Conservation (phyloP, 2,797 vertebrate species). For the Sebastes itinus region DNA sequence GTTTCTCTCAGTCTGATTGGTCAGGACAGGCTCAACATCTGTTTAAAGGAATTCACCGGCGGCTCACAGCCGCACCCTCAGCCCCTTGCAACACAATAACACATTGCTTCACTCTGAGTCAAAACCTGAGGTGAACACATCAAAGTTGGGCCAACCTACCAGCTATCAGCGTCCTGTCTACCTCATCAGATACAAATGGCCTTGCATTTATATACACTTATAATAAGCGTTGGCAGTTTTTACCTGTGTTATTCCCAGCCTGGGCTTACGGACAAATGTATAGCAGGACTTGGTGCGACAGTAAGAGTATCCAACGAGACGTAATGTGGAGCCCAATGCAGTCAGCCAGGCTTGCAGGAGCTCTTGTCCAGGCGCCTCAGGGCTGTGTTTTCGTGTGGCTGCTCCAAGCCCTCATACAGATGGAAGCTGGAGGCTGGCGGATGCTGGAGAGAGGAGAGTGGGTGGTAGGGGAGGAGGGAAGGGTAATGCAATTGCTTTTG, state of each 20-base stretch:
- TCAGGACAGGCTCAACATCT: slow-evolving; percentile 75
- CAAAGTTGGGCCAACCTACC: slow-evolving; percentile 38
- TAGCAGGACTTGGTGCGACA: slow-evolving; percentile 42
- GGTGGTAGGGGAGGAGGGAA: slow-evolving; percentile 51
- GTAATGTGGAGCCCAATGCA: slow-evolving; percentile 66
- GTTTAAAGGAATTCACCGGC: slow-evolving; percentile 66
- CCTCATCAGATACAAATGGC: slow-evolving; percentile 54
- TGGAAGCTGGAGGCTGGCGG: slow-evolving; percentile 72
- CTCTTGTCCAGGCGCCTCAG: slow-evolving; percentile 73
- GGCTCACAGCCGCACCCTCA: slow-evolving; percentile 37
- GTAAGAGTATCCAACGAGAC: slow-evolving; percentile 64
- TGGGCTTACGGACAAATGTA: slow-evolving; percentile 50
- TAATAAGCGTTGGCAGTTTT: slow-evolving; percentile 19
- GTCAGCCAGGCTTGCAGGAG: slow-evolving; percentile 69
- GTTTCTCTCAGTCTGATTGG: slow-evolving; percentile 68
- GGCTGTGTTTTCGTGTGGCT: slow-evolving; percentile 77
- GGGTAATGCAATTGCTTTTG: slow-evolving; percentile 82
- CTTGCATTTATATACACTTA: slow-evolving; percentile 20
- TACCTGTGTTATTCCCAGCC: slow-evolving; percentile 52
- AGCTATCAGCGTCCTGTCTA: slow-evolving; percentile 36
- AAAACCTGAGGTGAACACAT: slow-evolving; percentile 48
- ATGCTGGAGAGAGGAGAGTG: slow-evolving; percentile 61
- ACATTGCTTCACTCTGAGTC: slow-evolving; percentile 34
- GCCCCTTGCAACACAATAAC: slow-evolving; percentile 35
- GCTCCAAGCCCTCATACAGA: slow-evolving; percentile 75